Conservation (phyloP, 2,888 invertebrate species). For the Adineta ricciae region DNA sequence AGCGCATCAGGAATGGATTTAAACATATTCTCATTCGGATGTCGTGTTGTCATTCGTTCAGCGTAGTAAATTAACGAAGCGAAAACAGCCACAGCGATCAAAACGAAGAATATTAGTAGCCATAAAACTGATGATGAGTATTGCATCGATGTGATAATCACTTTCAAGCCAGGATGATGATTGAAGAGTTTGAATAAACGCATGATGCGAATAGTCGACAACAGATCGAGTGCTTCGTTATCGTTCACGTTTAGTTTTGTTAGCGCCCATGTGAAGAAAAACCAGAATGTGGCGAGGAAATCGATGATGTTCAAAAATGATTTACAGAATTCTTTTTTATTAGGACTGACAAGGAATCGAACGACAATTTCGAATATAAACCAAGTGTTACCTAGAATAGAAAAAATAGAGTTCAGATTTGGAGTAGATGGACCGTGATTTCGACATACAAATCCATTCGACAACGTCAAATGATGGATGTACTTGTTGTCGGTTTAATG, state of each 20-base stretch:
- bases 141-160: conserved; percentile 28
- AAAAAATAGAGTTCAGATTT: not conserved
- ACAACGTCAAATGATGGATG: conserved; percentile 9
- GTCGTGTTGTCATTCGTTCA: conserved; percentile 27
- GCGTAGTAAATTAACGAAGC: conserved; percentile 32
- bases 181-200: conserved; percentile 30
- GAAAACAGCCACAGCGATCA: conserved; percentile 28
- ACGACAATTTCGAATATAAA: conserved; percentile 30
- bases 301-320: conserved; percentile 30
- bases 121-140: conserved; percentile 23
- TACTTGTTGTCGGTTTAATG: conserved; percentile 8
- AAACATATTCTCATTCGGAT: conserved; percentile 21
- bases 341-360: conserved; percentile 23
- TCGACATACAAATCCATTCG: not conserved
- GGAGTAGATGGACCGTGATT: not conserved
- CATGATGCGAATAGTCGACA: conserved; percentile 31
- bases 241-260: conserved; percentile 23
- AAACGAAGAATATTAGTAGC: conserved; percentile 30
- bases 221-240: conserved; percentile 29
- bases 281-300: conserved; percentile 28
- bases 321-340: conserved; percentile 27
- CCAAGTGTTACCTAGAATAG: conserved; percentile 9
- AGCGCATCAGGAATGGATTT: conserved; percentile 30
- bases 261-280: conserved; percentile 26
- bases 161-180: conserved; percentile 31